phyloP scores from a whole-genome alignment of 2,113 vertebrate species.

The human (Homo sapiens) region DNA sequence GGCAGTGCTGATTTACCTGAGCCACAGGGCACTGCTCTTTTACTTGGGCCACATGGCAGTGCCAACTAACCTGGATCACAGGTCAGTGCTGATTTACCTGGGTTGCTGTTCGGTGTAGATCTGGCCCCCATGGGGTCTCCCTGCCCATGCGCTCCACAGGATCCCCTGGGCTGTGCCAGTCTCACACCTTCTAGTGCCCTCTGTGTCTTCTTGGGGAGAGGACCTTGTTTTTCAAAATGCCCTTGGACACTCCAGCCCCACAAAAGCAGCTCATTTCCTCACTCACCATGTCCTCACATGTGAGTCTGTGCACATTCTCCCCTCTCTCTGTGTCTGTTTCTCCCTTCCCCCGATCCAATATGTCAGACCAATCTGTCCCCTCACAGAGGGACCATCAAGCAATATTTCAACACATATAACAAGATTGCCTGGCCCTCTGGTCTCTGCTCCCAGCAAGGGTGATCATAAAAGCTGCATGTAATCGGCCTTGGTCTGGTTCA shows the following conservation, averaged over 20 bases:
- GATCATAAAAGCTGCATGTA: neutral
- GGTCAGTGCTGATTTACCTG: neutral
- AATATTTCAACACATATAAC: neutral
- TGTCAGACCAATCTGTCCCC: neutral
- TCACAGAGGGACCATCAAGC: neutral
- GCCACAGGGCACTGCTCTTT: neutral
- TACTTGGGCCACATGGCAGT: neutral
- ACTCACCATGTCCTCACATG: neutral
- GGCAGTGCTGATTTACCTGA: neutral
- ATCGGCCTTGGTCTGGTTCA: neutral
- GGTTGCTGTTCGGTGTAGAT: neutral
- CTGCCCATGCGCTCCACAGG: accelerated
- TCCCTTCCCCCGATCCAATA: neutral
- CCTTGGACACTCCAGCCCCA: neutral
- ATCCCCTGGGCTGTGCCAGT: neutral
- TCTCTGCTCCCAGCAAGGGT: neutral
- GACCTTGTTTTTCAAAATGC: neutral
- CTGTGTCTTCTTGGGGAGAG: neutral
- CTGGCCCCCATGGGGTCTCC: accelerated
- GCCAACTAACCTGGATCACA: neutral
- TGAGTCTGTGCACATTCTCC: neutral
- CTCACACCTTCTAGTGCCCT: no score
- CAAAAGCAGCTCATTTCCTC: neutral
- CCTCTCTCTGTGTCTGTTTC: neutral
- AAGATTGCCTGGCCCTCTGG: neutral